Base-by-base conservation (phyloP, 2,888 invertebrate genomes). In the Phania funesta region DNA sequence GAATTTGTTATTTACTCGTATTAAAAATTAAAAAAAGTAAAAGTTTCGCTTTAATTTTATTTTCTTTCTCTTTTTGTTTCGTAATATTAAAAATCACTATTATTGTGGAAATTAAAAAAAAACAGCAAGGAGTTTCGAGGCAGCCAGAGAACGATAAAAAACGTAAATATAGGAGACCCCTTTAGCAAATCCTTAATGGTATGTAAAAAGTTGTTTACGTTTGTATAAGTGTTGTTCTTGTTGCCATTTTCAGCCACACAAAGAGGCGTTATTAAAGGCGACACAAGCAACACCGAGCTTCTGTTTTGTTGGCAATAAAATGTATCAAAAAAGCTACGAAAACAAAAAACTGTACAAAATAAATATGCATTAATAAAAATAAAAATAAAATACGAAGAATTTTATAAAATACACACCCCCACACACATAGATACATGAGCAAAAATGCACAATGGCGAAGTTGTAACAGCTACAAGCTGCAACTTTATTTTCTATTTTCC, bases 211-310 rank as follows among this genome's bases (percentile, higher is more conserved):
- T 44, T 50, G 58, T 48, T 58, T 65, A 58, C 35, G n/a, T 54
- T 3, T 35, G 22, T 26, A 11, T 38, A 35, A 22, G n/a, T 20
- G 41, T 5, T 75, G 9, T 65, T 9, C 26, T 65, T 74, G 56
- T 46, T 74, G 64, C 54, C 44, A 13, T 54, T 54, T 44, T 54
- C 54, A 35, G 46, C 46, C 54, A 62, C 50, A 64, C 32, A 65
- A 56, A 65, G 64, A 74, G 74, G 74, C 64, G 74, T 74, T 65
- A 74, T 64, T 74, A 65, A 56, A 74, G 74, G 74, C 74, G 74
- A 74, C 74, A 65, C 54, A 46, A 65, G 64, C 74, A 46, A 74
- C 74, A 74, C 64, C 64, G 65, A 64, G 74, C 64, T 52, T 32
- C 16, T 62, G 35, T 74, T n/a, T n/a, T 74, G 62, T 74, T 74